Evolutionary conservation across 2,888 invertebrate species (phyloP), one percentile per base, ranked within the genome.

Genomic region (Lathronympha strigana): DNA sequence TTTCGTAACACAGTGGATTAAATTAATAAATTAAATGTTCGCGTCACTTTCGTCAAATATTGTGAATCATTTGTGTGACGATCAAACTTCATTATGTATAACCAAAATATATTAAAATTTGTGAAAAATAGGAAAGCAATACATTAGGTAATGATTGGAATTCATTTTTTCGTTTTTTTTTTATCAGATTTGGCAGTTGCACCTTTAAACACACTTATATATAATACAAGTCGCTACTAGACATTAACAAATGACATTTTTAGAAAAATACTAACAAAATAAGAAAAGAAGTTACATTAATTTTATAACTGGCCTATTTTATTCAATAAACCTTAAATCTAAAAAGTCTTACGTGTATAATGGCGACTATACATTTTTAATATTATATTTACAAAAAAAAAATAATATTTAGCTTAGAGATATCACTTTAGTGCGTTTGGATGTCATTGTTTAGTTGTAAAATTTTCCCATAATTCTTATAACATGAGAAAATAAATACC

Each of bases 351-450:
- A 61, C 51, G 13, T 40, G 36, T 53, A 53, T 33, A 43, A 62
- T 60, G 58, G 57, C 63, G 50, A 38, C 36, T 64, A 60, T 64
- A 64, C 64, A 64, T 36, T 58, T 58, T 58, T 23, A 58, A 51
- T 63, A 63, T 58, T 55, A 50, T 64, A 64, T 64, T 64, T 64
- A 64, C 58, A 64, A 45, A 23, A 36, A 15, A 28, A 28, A 17
- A 28, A 55, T 19, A 33, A 36, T 36, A 33, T 40, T 28, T 51
- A 61, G 28, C n/a, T 17, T 53, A 17, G 53, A 61, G 61, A 62
- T 43, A 53, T 62, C 61, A 50, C 50, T 61, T 53, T 13, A 45
- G 40, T 40, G 55, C 55, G 57, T 55, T 21, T 28, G 31, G 57
- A 45, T 43, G 25, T 17, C 15, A 40, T 9, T 21, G 11, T 15